Evolutionary conservation across 1,140 invertebrate species (phyloP), one percentile per base, ranked within the genome.

Genomic region (Stenopsyche tienmushanensis): DNA sequence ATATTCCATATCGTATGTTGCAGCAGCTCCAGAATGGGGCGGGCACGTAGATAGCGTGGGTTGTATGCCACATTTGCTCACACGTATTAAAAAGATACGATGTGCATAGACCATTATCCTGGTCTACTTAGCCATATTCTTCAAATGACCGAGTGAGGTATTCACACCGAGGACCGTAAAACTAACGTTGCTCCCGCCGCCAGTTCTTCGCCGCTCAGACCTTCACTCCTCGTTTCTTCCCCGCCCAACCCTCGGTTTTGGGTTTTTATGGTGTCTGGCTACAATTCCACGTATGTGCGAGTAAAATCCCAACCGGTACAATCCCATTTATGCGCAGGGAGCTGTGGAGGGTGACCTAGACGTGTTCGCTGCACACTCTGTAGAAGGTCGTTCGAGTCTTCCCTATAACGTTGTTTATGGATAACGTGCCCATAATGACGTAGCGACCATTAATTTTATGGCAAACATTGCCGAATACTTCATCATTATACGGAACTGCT

Each of bases 181-280:
- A 44, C 39, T 42, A 44, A 59, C 55, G 8, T 2, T 41, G 10
- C 29, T 3, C 55, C 17, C 26, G 8, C 29, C 55, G 34, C 8
- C 53, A 34, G 53, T 10, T n/a, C 49, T 52, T 52, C 21, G 26
- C 26, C 26, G 21, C 49, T 23, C 49, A 52, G 26, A 2, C n/a
- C 23, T 25, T 21, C 53, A 20, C n/a, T n/a, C n/a, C n/a, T n/a
- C n/a, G n/a, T n/a, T n/a, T n/a, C n/a, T n/a, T n/a, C n/a, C n/a
- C n/a, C n/a, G n/a, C n/a, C n/a, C n/a, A n/a, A n/a, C n/a, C n/a
- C n/a, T n/a, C n/a, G n/a, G n/a, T n/a, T n/a, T n/a, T n/a, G n/a
- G 39, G 29, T 23, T 59, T 59, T 59, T 57, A 57, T 57, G 42
- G 55, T 44, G 55, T 59, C 55, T 41, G 53, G 10, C 9, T 34